Conservation (phyloP, 1,140 invertebrate genomes). For the Pristionchus pacificus region DNA sequence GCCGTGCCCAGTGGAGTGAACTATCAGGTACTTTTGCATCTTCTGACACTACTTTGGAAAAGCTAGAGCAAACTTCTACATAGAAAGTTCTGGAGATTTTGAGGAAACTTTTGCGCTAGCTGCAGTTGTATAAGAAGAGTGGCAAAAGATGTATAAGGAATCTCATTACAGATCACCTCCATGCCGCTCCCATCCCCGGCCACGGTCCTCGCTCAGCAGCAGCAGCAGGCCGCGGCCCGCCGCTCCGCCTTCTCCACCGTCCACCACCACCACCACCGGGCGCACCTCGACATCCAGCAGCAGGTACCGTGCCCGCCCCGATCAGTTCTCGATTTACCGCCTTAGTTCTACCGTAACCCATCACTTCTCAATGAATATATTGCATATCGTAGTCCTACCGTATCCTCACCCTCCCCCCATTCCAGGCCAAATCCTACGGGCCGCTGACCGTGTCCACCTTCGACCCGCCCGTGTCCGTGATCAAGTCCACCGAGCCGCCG, state of each 20-base stretch:
- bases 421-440: not conserved
- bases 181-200: slow-evolving; percentile 9
- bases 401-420: not conserved
- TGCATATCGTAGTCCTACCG: not conserved
- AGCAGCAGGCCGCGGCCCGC: slow-evolving; percentile 10
- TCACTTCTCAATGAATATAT: not conserved
- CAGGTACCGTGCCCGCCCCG: not conserved
- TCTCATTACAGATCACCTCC: slow-evolving; percentile 19
- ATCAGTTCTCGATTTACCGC: not conserved
- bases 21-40: slow-evolving; percentile 19
- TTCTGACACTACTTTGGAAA: slow-evolving; percentile 1
- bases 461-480: not conserved
- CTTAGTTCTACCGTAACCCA: too few species aligned
- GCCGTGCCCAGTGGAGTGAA: slow-evolving; percentile 25
- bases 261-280: not conserved
- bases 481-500: not conserved
- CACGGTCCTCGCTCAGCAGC: slow-evolving; percentile 4
- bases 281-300: not conserved
- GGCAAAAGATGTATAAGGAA: not conserved
- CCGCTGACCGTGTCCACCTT: not conserved
- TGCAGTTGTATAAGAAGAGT: not conserved
- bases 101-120: not conserved
- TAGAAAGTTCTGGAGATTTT: not conserved
- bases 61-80: not conserved
- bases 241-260: slow-evolving; percentile 17